Base-by-base conservation (phyloP, 1,140 invertebrate genomes). In the Macrocentrus cingulum region DNA sequence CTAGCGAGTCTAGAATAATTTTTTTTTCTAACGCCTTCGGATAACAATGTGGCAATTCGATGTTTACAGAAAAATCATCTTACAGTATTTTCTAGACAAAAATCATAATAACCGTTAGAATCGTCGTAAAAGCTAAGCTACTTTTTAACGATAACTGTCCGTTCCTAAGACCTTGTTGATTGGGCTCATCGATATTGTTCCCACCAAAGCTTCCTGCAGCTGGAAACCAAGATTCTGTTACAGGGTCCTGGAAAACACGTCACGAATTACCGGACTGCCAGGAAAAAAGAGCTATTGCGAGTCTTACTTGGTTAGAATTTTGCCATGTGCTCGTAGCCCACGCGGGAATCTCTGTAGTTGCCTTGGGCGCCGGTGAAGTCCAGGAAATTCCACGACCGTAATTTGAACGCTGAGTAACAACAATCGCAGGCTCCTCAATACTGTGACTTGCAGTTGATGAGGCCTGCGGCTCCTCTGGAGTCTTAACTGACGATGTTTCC, bases 101-200 rank as follows among this genome's bases (percentile, higher is more conserved):
- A 52, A 55, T 54, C n/a, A 59, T 20, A 16, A 25, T 23, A 23
- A 62, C n/a, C 44, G 39, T 42, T 18, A 59, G 8, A 23, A 60
- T 39, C 11, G 41, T 42, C 37, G 46, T 25, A 46, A 51, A 34
- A 44, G 52, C 19, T 32, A 58, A 51, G 7, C 57, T 57, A 18
- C 20, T 20, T 55, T 15, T 53, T 34, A 65, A 54, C 36, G 15
- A 19, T 6, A 19, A 36, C 16, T 65, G 63, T 19, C 53, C 60
- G 20, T 62, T 62, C 49, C 80, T 78, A 5, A 84, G 64, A 1
- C 84, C 84, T 60, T 84, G 80, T 60, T 85, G 84, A 63, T 85
- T 85, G 0, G 84, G 83, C 64, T 84, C 84, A 51, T 85, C 84
- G 2, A 85, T 79, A 60, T 82, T 77, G 63, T 84, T 84, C 37